Conservation (phyloP, 2,888 invertebrate species). For the Odontocerum albicorne region DNA sequence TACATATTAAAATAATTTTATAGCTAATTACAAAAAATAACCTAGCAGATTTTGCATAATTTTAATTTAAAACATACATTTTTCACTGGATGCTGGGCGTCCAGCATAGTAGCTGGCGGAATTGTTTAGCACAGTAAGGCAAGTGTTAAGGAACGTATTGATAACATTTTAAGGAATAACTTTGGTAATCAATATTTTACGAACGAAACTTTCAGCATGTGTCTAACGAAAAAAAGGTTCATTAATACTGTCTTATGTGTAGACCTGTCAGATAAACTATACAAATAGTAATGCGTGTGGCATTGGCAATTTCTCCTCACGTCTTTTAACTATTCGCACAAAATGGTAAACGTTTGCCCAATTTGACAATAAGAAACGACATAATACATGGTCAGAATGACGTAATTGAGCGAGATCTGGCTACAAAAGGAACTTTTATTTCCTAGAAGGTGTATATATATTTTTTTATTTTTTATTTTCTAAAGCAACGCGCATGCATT, state of each 20-base stretch:
- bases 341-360: slow-evolving; percentile 2
- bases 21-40: no score
- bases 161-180: no score
- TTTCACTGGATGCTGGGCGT: no score
- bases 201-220: background rate
- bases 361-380: slow-evolving; percentile 5
- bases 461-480: slow-evolving; percentile 17
- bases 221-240: background rate
- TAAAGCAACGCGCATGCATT: slow-evolving; percentile 23
- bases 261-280: no score
- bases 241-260: background rate
- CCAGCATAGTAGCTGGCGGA: no score
- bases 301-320: slow-evolving; percentile 10
- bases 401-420: slow-evolving; percentile 21
- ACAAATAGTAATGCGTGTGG: slow-evolving; percentile 4
- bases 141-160: no score
- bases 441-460: slow-evolving; percentile 24
- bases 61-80: no score
- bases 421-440: slow-evolving; percentile 17
- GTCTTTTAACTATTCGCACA: background rate
- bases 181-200: background rate
- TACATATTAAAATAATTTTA: no score
- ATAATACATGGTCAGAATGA: slow-evolving; percentile 19
- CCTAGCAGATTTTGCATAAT: no score
- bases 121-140: no score